Base-by-base conservation (phyloP, 2,888 invertebrate genomes). In the Nycteola revayana region DNA sequence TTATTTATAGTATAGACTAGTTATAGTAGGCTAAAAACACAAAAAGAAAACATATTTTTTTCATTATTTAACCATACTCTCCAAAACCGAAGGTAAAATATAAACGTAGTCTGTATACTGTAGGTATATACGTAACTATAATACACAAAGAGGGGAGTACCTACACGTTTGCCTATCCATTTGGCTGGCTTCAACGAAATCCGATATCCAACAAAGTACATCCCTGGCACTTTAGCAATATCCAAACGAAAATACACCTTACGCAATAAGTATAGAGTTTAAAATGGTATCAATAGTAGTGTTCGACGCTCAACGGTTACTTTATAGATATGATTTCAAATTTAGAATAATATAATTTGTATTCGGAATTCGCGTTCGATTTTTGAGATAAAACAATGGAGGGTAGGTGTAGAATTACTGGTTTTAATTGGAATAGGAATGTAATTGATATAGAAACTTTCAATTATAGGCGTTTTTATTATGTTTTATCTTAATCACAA, bases 121-220 rank as follows among this genome's bases (percentile, higher is more conserved):
- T n/a, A n/a, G n/a, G 14, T 14, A 14, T 14, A 14, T 14, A 14
- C 14, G 14, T 14, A 14, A n/a, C n/a, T n/a, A n/a, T n/a, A n/a
- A 36, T 42, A 52, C 55, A 59, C 47, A 55, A 53, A 53, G 46
- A 54, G 58, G 65, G 61, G 58, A 48, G 55, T 46, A 46, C n/a
- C n/a, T n/a, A n/a, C 47, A 56, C 64, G 73, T 78, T 80, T 79
- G 74, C 66, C 67, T 75, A 79, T 71, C 80, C 80, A 81, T 81
- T 79, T 76, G 69, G 68, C 60, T 61, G 79, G 78, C 71, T 79
- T 71, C 73, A 36, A 50, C 29, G 76, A 63, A 81, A 82, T 66
- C 30, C 43, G 77, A 82, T 75, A 78, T 42, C 43, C 34, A 24
- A 28, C 38, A 34, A 25, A 57, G 52, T 66, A 61, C 58, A 63